Base-by-base conservation (phyloP, 1,140 invertebrate species). In the Heliothis subflexa region DNA sequence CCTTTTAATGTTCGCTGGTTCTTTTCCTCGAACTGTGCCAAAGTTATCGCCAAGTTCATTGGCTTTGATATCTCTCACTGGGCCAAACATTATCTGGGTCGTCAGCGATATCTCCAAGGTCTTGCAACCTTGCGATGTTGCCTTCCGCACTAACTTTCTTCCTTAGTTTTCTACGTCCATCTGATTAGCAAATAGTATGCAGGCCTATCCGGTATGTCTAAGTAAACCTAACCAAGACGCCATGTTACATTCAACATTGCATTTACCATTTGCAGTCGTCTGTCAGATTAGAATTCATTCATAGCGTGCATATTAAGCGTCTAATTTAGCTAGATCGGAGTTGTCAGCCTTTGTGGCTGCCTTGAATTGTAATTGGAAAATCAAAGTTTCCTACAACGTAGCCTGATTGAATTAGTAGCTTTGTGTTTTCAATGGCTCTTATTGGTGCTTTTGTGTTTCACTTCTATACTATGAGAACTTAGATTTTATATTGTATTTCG, bases 261-360 rank as follows among this genome's bases (percentile, higher is more conserved):
- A 71, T 40, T 49, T n/a, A 13, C 55, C 16, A 74, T 74, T 61
- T 72, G 50, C 14, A 57, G 52, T 47, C 70, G 49, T 47, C 55
- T 75, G 64, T 64, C 59, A 75, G 62, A 75, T 75, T 62, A 54
- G 21, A 21, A 75, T 75, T 62, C 73, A 64, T 75, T 75, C 73
- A 64, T 64, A n/a, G 47, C 52, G 47, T 25, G 57, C 57, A 62
- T 75, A 75, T 75, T 75, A 61, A 62, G 13, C 25, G 33, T 47
- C 55, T 61, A 47, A 49, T 59, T 74, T 74, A 49, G 54, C 21
- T 70, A 28, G 66, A 70, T 71, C 28, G 33, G 68, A 16, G 14
- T 33, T 33, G 68, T 33, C 50, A 33, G 68, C 52, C 71, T 59
- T 61, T 47, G 45, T 62, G n/a, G 16, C 21, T 18, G 57, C 59